These are phyloP conservation scores for Aurelia aurita DNA, from an alignment of 30 jellyfish, hydroid and myxozoan species.

Conservation along the genomic window DNA sequence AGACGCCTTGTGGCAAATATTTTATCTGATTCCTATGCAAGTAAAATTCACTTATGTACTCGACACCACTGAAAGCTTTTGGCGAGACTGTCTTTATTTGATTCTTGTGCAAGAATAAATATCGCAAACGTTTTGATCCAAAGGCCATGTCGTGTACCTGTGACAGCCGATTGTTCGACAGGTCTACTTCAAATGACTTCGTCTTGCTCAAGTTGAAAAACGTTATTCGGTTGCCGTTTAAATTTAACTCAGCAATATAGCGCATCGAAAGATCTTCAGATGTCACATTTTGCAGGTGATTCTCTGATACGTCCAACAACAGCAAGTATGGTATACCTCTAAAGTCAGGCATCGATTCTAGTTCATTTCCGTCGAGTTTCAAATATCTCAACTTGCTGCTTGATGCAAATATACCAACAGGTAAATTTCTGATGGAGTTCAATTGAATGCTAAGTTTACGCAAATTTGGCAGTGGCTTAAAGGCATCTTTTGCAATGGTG, in stretches of 20 bases:
- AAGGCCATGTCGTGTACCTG: too few relatives aligned
- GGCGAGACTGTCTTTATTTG: conserved; percentile 11
- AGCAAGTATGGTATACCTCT: not conserved
- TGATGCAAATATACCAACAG: not conserved
- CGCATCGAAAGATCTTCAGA: not conserved
- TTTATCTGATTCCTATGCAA: conserved; percentile 18
- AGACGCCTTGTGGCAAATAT: conserved; percentile 26
- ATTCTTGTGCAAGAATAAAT: conserved; percentile 6
- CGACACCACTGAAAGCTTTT: conserved; percentile 31
- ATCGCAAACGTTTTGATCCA: too few relatives aligned
- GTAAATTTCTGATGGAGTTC: not conserved
- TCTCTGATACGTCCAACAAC: not conserved
- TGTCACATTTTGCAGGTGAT: not conserved
- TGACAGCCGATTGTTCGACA: conserved; percentile 20
- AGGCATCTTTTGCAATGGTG: conserved; percentile 6
- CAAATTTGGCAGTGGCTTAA: not conserved
- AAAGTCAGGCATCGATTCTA: conserved; percentile 1
- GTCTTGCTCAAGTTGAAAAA: conserved; percentile 11
- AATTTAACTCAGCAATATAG: not conserved
- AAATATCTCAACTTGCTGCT: not conserved
- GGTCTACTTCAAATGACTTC: not conserved
- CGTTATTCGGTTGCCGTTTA: not conserved
- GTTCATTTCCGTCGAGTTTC: conserved; percentile 1
- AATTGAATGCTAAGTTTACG: not conserved
- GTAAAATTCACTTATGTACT: not conserved